Evolutionary conservation across 2,888 invertebrate genomes (phyloP), one percentile per base, ranked within the genome.

Genomic region (Artemia sp.): DNA sequence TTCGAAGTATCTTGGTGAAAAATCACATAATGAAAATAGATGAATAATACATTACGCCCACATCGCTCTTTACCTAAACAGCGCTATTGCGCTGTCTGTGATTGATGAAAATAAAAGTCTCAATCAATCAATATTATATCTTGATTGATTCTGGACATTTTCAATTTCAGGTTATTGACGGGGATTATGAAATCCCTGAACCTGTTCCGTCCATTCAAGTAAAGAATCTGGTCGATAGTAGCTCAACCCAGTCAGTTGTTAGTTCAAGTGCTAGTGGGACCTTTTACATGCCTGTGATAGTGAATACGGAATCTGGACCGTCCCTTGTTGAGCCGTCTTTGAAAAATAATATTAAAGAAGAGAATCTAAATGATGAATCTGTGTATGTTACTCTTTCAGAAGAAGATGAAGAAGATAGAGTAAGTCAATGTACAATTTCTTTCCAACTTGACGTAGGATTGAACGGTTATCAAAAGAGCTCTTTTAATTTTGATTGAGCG

Each of bases 401-500:
- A 10, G 64, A 58, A 58, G 64, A 58, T 58, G 64, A 58, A 58
- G 64, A 58, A 58, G 64, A 58, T 58, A n/a, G 11, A 24, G 64
- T 58, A 58, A 10, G 64, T 58, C 24, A 58, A 10, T n/a, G 3
- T 38, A 6, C 38, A 38, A 5, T 38, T 38, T 38, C 0, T 38
- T 1, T 38, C 6, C 38, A 38, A 3, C 4, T 3, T 6, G 6
- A 38, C 38, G 6, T 38, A 38, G 38, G 38, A 38, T 38, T 38
- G 6, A 38, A 38, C 3, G 38, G 38, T 6, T 38, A 38, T 38
- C 38, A 38, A 38, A 38, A 38, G 4, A 38, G 38, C 38, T 38
- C 2, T 38, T 38, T 6, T 3, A 38, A 38, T 38, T 38, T 38
- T 38, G 0, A 38, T 38, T 38, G 38, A 38, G 38, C 24, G 4